These are phyloP conservation scores for Xylota segnis DNA, from an alignment of 2,888 invertebrate genomes.

Conservation along the genomic window DNA sequence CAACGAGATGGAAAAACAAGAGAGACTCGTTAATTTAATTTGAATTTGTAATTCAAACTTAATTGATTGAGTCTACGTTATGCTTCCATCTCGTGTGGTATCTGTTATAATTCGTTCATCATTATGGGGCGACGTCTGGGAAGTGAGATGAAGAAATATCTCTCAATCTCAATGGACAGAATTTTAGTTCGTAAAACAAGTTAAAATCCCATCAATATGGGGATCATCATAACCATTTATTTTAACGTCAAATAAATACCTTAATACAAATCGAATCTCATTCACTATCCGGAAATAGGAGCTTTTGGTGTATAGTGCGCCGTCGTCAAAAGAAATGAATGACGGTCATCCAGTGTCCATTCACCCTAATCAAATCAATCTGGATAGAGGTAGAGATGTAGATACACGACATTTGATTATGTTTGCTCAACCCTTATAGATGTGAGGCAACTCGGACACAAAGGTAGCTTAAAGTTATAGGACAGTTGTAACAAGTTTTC, in stretches of 20 bases:
- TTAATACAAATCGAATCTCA: conserved; percentile 48
- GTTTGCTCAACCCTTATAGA: conserved; percentile 66
- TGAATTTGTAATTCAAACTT: conserved; percentile 65
- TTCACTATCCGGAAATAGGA: conserved; percentile 59
- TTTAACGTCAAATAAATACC: conserved; percentile 21
- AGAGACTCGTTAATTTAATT: conserved; percentile 66
- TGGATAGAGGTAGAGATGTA: conserved; percentile 24
- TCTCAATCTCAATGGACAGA: conserved; percentile 35
- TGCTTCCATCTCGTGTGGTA: background rate
- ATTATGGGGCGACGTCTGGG: background rate
- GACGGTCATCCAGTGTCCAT: conserved; percentile 70
- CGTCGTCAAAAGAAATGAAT: conserved; percentile 57
- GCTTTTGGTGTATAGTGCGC: conserved; percentile 3
- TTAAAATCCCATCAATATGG: conserved; percentile 29
- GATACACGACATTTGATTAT: conserved; percentile 57
- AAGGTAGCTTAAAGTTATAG: conserved; percentile 51
- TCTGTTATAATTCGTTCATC: conserved; percentile 31
- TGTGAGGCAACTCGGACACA: conserved; percentile 27
- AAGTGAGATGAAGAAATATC: conserved; percentile 13
- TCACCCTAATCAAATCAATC: conserved; percentile 75
- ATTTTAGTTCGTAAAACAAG: background rate
- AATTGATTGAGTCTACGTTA: conserved; percentile 56
- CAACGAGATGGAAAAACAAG: conserved; percentile 5
- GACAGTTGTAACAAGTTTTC: conserved; percentile 50
- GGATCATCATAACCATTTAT: conserved; percentile 3